phyloP scores from a whole-genome alignment of 2,888 invertebrate genomes.

The Campoletis raptor region DNA sequence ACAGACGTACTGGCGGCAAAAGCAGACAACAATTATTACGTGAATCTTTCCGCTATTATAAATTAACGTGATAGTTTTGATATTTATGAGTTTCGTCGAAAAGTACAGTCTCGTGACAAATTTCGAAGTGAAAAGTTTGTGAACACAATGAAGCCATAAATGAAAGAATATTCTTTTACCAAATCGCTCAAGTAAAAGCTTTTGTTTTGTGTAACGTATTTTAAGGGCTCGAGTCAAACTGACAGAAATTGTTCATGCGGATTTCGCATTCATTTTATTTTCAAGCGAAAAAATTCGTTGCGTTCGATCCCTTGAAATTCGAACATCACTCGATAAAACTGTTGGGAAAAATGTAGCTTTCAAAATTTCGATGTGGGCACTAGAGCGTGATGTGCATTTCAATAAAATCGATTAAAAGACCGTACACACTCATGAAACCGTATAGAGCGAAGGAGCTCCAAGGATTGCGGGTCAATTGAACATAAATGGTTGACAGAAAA shows the following conservation, averaged over 20 bases:
- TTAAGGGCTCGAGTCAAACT: not conserved
- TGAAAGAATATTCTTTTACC: not conserved
- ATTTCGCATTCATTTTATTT: not conserved
- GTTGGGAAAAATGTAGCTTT: not conserved
- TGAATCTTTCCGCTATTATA: not conserved
- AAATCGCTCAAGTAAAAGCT: not conserved
- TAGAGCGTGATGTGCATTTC: not conserved
- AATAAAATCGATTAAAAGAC: constrained; percentile 1
- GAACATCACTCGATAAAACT: not conserved
- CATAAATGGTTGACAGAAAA: not conserved
- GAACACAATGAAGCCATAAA: not conserved
- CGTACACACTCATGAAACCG: not conserved
- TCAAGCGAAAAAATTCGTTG: not conserved
- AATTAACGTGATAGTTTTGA: not conserved
- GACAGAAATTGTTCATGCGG: no score
- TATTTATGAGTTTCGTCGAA: not conserved
- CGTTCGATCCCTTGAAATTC: not conserved
- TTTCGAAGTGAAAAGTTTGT: not conserved
- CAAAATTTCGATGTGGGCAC: not conserved
- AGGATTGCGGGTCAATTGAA: constrained; percentile 8
- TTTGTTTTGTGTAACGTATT: not conserved
- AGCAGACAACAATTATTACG: not conserved
- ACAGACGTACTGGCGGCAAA: not conserved
- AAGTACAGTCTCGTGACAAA: not conserved
- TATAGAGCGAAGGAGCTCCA: not conserved